Evolutionary conservation across 2,113 vertebrate genomes (phyloP).

Genomic region (Siniperca knerii): DNA sequence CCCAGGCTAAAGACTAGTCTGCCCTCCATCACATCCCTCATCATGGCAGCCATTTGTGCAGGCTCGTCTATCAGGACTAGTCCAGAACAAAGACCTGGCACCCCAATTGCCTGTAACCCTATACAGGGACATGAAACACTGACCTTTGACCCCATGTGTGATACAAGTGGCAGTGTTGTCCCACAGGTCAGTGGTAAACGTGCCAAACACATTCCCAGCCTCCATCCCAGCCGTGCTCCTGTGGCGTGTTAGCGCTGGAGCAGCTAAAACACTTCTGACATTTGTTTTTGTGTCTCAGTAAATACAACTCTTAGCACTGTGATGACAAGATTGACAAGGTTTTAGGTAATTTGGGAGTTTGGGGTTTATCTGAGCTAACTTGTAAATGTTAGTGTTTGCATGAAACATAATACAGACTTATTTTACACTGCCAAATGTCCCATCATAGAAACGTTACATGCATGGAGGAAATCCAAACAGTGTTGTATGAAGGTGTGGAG

Average conservation of each 20-base stretch:
- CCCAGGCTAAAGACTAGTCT: slow-evolving; percentile 41
- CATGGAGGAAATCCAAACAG: slow-evolving; percentile 20
- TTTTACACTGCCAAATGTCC: slow-evolving; percentile 23
- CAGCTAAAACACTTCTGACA: slow-evolving; percentile 48
- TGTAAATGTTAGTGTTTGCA: slow-evolving; percentile 42
- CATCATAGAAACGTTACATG: not conserved
- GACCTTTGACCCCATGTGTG: slow-evolving; percentile 73
- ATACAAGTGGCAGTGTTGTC: slow-evolving; percentile 75
- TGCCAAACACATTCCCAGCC: slow-evolving; percentile 43
- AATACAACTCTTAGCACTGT: slow-evolving; percentile 30
- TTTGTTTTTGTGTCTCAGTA: slow-evolving; percentile 49
- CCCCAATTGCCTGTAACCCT: slow-evolving; percentile 68
- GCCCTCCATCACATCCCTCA: slow-evolving; percentile 70
- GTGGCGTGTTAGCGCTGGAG: slow-evolving; percentile 43
- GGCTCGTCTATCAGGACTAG: slow-evolving; percentile 57
- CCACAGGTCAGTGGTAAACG: slow-evolving; percentile 60
- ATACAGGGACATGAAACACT: slow-evolving; percentile 72
- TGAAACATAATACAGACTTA: slow-evolving; percentile 31
- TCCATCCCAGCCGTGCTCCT: slow-evolving; percentile 19
- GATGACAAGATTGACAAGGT: slow-evolving; percentile 38
- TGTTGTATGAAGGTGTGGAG: not conserved
- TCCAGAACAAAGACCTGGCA: slow-evolving; percentile 74
- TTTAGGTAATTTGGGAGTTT: slow-evolving; percentile 35
- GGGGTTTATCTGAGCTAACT: slow-evolving; percentile 32
- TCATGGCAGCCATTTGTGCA: slow-evolving; percentile 51